These are phyloP conservation scores for Thereva unica DNA, from an alignment of 2,888 invertebrate genomes.

Conservation along the genomic window DNA sequence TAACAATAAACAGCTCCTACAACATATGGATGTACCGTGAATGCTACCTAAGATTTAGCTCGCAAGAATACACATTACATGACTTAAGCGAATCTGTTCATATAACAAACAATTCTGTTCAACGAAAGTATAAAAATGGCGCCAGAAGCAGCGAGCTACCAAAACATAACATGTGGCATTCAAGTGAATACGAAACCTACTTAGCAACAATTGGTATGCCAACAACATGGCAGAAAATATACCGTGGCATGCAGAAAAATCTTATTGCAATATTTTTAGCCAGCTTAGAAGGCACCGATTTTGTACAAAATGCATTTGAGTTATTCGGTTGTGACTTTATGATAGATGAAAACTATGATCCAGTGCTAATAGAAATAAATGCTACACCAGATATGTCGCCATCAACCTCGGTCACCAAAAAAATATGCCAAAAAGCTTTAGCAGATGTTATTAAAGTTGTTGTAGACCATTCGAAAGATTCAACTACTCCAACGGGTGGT, in stretches of 20 bases:
- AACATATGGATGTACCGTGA: conserved; percentile 86
- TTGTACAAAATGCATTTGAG: conserved; percentile 79
- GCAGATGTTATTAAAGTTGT: conserved; percentile 87
- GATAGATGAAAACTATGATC: conserved; percentile 79
- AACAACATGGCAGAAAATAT: conserved; percentile 74
- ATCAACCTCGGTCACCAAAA: conserved; percentile 81
- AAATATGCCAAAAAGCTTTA: conserved; percentile 78
- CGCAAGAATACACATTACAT: conserved; percentile 75
- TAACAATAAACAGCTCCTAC: conserved; percentile 72
- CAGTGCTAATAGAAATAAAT: conserved; percentile 93
- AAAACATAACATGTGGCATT: conserved; percentile 82
- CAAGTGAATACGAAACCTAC: conserved; percentile 70
- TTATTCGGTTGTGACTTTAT: conserved; percentile 93
- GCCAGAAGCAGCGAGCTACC: conserved; percentile 68
- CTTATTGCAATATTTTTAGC: conserved; percentile 79
- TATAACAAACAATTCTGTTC: conserved; percentile 85
- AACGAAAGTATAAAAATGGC: conserved; percentile 67
- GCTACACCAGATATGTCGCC: conserved; percentile 81
- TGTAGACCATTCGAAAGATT: conserved; percentile 51
- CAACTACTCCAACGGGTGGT: conserved; percentile 61
- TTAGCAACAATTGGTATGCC: conserved; percentile 57
- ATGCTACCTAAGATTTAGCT: conserved; percentile 85
- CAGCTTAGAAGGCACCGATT: conserved; percentile 72
- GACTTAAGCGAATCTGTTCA: conserved; percentile 85
- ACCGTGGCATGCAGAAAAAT: conserved; percentile 82